phyloP scores from a whole-genome alignment of 1,140 invertebrate genomes.

The Charaxes varanes region DNA sequence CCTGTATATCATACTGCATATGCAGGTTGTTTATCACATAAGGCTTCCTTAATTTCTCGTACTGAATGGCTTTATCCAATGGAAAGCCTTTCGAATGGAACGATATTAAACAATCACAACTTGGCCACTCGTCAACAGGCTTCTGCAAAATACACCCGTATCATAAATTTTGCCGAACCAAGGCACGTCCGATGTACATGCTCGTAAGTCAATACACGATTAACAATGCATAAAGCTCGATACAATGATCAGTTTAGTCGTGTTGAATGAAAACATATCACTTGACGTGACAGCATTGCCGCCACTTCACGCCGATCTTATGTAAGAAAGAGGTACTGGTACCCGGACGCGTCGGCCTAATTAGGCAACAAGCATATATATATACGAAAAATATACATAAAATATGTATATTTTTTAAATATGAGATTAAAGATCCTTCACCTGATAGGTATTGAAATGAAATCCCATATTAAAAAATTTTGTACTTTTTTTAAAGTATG shows the following conservation, averaged over 20 bases:
- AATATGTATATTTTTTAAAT: too few species aligned
- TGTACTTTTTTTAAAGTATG: too few species aligned
- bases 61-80: conserved; percentile 97
- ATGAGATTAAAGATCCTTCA: too few species aligned
- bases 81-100: conserved; percentile 99
- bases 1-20: conserved; percentile 98
- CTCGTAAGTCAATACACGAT: conserved; percentile 1
- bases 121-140: conserved; percentile 98
- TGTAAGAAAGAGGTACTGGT: too few species aligned
- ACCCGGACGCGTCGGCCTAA: too few species aligned
- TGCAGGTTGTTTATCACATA: conserved; percentile 99
- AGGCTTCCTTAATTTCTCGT: conserved; percentile 94
- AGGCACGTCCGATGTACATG: background rate
- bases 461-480: too few species aligned
- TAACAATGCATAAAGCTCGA: conserved; percentile 3
- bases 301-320: too few species aligned
- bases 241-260: conserved; percentile 7
- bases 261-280: conserved; percentile 12
- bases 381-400: too few species aligned
- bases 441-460: too few species aligned
- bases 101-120: conserved; percentile 97
- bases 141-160: conserved; percentile 75
- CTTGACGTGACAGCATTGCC: too few species aligned
- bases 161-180: conserved; percentile 3
- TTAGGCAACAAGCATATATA: too few species aligned